Conservation (phyloP, 2,113 vertebrate species). For the Sapayoa aenigma region DNA sequence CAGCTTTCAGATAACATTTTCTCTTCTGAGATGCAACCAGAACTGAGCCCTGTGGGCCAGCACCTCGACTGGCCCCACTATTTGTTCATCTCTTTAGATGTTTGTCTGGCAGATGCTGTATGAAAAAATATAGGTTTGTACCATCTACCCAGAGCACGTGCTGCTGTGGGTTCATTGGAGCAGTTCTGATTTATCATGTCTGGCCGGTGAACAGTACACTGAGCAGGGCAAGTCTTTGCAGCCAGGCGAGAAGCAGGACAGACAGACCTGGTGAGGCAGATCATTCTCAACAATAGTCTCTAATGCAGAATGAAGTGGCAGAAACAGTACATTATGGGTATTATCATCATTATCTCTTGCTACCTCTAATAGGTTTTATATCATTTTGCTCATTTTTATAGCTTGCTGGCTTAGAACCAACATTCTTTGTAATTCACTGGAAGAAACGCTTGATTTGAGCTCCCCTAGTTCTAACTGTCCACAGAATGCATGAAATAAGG, state of each 20-base stretch:
- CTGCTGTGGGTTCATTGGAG: not conserved
- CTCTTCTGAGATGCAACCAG: not conserved
- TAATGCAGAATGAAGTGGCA: conserved; percentile 58
- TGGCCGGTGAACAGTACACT: not conserved
- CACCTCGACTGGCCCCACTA: rapidly evolving
- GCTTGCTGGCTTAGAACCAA: conserved; percentile 51
- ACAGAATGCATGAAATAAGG: conserved; percentile 21
- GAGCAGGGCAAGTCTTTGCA: not conserved
- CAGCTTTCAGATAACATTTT: not conserved
- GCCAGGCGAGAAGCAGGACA: not conserved
- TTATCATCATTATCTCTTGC: conserved; percentile 59
- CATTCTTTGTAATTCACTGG: conserved; percentile 35
- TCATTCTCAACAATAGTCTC: conserved; percentile 43
- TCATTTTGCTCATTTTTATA: conserved; percentile 64
- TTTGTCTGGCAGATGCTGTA: not conserved
- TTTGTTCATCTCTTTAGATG: not conserved
- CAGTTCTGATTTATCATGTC: conserved; percentile 18
- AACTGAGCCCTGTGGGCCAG: not conserved
- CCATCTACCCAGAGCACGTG: not conserved
- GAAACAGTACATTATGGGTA: conserved; percentile 63
- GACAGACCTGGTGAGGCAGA: conserved; percentile 55
- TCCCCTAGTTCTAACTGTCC: conserved; percentile 7
- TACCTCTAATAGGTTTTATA: conserved; percentile 62
- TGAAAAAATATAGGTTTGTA: not conserved
- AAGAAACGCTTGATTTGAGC: conserved; percentile 43